Conservation (phyloP, 2,888 invertebrate genomes). For the Amitus sp. region DNA sequence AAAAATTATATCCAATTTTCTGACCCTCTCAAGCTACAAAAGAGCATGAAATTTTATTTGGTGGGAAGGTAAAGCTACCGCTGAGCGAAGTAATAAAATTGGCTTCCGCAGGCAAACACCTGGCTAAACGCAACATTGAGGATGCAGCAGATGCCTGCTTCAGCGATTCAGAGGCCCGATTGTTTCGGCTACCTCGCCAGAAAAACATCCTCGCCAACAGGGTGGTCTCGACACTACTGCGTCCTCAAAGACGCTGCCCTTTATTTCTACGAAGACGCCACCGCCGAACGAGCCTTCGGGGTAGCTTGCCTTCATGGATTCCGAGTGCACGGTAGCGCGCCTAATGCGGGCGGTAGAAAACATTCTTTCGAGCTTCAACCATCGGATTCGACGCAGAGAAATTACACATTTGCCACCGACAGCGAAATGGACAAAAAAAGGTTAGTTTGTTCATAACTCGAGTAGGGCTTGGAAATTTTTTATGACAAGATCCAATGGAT, state of each 20-base stretch:
- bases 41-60: too few relatives aligned
- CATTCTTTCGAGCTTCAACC: conserved; percentile 92
- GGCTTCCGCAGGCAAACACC: conserved; percentile 67
- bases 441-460: too few relatives aligned
- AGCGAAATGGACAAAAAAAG: conserved; percentile 95
- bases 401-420: conserved; percentile 93
- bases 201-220: conserved; percentile 81
- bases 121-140: conserved; percentile 83
- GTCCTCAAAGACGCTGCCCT: conserved; percentile 94
- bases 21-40: not conserved
- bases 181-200: conserved; percentile 87
- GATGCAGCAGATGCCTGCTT: conserved; percentile 84
- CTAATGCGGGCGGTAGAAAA: conserved; percentile 81
- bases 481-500: not conserved
- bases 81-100: conserved; percentile 21
- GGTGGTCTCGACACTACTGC: conserved; percentile 93
- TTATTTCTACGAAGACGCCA: conserved; percentile 91
- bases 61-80: too few relatives aligned
- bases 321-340: conserved; percentile 84
- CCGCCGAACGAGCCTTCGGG: conserved; percentile 88
- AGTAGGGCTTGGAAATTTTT: too few relatives aligned
- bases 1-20: not conserved
- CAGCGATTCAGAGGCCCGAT: conserved; percentile 83
- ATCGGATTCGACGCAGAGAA: conserved; percentile 85
- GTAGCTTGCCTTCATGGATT: conserved; percentile 96